These are phyloP conservation scores for Diplodus sargus DNA, from an alignment of 2,797 vertebrate genomes.

Conservation along the genomic window DNA sequence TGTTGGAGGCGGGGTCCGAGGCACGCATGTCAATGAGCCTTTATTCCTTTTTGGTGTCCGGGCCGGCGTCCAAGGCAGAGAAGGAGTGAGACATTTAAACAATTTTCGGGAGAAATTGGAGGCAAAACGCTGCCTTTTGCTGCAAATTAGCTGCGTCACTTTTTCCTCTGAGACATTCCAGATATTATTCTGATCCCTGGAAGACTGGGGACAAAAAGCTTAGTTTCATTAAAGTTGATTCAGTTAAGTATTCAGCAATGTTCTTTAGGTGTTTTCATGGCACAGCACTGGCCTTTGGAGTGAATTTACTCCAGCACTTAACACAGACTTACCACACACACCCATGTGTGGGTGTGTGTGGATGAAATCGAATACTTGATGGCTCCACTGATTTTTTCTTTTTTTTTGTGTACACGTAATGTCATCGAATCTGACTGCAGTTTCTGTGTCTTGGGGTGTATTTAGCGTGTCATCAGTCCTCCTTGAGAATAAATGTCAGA, in stretches of 20 bases:
- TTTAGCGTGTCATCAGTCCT: slow-evolving; percentile 7
- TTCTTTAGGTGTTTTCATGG: slow-evolving; percentile 9
- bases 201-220: slow-evolving; percentile 2
- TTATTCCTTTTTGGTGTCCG: slow-evolving; percentile 47
- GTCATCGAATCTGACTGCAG: not conserved
- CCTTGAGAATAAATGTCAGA: slow-evolving; percentile 30
- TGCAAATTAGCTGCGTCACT: slow-evolving; percentile 6
- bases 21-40: slow-evolving; percentile 57
- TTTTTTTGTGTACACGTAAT: not conserved
- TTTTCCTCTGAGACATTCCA: slow-evolving; percentile 37
- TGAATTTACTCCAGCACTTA: not conserved
- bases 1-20: slow-evolving; percentile 38
- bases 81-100: slow-evolving; percentile 28
- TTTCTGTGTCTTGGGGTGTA: not conserved
- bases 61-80: slow-evolving; percentile 23
- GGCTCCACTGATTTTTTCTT: not conserved
- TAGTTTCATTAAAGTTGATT: slow-evolving; percentile 20
- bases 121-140: slow-evolving; percentile 22
- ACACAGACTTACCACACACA: no score
- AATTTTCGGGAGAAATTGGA: slow-evolving; percentile 49
- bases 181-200: slow-evolving; percentile 16
- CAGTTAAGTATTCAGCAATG: slow-evolving; percentile 9
- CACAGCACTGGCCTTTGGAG: not conserved
- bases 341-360: no score
- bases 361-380: not conserved